These are phyloP conservation scores for Thamnophis sirtalis DNA, from an alignment of 2,113 vertebrate species.

Conservation along the genomic window DNA sequence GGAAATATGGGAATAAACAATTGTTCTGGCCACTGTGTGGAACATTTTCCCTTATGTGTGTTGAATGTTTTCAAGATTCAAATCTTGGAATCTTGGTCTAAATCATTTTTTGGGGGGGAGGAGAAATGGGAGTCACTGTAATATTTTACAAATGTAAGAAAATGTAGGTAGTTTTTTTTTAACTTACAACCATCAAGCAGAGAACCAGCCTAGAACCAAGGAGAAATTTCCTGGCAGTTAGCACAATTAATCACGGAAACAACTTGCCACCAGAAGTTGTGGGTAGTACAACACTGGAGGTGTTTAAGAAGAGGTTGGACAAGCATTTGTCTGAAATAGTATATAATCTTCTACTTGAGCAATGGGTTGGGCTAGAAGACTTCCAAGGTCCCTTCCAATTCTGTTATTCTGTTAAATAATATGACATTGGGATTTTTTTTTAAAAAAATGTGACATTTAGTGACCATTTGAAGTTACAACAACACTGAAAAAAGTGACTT, in stretches of 20 bases:
- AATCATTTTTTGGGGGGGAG: background rate
- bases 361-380: background rate
- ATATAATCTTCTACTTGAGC: background rate
- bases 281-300: background rate
- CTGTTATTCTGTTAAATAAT: background rate
- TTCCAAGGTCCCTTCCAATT: background rate
- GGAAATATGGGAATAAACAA: background rate
- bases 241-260: background rate
- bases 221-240: background rate
- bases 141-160: background rate
- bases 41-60: background rate
- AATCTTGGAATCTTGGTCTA: too few species aligned
- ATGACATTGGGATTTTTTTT: background rate
- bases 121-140: background rate
- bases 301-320: background rate
- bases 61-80: background rate
- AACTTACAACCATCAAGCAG: background rate
- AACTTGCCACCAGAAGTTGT: background rate
- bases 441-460: background rate
- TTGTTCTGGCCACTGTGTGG: background rate
- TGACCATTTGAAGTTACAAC: background rate
- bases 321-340: background rate
- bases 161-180: background rate
- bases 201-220: background rate
- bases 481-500: too few species aligned